phyloP scores from a whole-genome alignment of 1,140 invertebrate genomes.

The Armadillidium nasatum region DNA sequence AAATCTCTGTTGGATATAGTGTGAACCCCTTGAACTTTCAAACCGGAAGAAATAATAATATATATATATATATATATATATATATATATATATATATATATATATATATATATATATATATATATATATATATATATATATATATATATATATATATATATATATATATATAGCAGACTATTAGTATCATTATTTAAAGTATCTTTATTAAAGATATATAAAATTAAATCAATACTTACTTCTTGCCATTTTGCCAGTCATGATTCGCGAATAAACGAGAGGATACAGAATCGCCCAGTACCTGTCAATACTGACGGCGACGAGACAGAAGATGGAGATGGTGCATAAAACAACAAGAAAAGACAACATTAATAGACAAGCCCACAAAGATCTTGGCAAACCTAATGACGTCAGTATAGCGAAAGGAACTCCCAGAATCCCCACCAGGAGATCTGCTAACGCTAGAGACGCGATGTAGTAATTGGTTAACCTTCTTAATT shows the following conservation, averaged over 20 bases:
- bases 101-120: too few relatives aligned
- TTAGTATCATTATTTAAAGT: too few relatives aligned
- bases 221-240: conserved; percentile 58
- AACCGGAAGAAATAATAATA: too few relatives aligned
- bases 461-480: conserved; percentile 87
- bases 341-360: conserved; percentile 81
- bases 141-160: too few relatives aligned
- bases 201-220: too few relatives aligned
- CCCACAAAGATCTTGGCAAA: conserved; percentile 68
- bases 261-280: conserved; percentile 80
- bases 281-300: conserved; percentile 89
- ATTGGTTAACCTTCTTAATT: conserved; percentile 73
- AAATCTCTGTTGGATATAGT: too few relatives aligned
- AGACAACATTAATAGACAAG: conserved; percentile 81
- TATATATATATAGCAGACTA: too few relatives aligned
- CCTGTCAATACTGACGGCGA: conserved; percentile 82
- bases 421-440: conserved; percentile 69
- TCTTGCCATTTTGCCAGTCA: conserved; percentile 74
- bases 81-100: too few relatives aligned
- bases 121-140: too few relatives aligned
- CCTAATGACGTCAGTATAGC: conserved; percentile 72
- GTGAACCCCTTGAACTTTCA: too few relatives aligned
- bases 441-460: conserved; percentile 70
- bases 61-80: too few relatives aligned
- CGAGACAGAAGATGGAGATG: conserved; percentile 83